A percentile compares a stretch with the other conserved stretches of the same genome.
Evolutionary conservation across 2,113 vertebrate species (phyloP).

Genomic region (Sinosuthora webbiana): DNA sequence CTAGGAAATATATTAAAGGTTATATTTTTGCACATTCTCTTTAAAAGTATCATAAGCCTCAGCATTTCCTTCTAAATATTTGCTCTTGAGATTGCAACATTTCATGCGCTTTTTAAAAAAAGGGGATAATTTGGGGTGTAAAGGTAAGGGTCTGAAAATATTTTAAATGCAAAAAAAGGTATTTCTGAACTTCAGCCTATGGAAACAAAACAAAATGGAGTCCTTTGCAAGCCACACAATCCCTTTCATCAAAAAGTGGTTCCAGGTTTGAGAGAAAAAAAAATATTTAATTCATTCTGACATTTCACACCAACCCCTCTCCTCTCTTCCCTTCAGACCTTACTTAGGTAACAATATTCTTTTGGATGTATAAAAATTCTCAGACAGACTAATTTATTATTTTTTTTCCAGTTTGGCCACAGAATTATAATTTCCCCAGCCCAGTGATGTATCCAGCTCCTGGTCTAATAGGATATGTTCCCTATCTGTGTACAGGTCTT

Average conservation of each 20-base stretch:
- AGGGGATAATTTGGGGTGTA: background rate
- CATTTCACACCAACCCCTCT: rapidly evolving
- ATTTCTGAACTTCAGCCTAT: background rate
- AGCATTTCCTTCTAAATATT: background rate
- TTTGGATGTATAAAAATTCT: background rate
- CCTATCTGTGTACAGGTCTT: background rate
- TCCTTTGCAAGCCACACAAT: background rate
- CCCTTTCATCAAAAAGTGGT: background rate
- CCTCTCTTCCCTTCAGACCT: background rate
- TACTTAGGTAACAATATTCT: background rate
- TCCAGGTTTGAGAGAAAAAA: background rate
- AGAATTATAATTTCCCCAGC: background rate
- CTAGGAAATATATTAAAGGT: background rate
- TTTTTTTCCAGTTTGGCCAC: background rate
- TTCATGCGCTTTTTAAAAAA: background rate
- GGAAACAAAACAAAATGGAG: background rate
- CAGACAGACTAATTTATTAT: background rate
- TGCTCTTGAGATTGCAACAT: background rate
- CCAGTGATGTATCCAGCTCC: background rate
- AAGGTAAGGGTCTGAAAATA: background rate
- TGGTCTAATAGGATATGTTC: background rate
- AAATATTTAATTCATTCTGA: background rate
- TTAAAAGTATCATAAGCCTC: background rate
- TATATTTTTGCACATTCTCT: background rate
- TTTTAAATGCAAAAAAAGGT: background rate